These are phyloP conservation scores for Pseudococcus viburni DNA, from an alignment of 2,888 invertebrate genomes.

Conservation along the genomic window DNA sequence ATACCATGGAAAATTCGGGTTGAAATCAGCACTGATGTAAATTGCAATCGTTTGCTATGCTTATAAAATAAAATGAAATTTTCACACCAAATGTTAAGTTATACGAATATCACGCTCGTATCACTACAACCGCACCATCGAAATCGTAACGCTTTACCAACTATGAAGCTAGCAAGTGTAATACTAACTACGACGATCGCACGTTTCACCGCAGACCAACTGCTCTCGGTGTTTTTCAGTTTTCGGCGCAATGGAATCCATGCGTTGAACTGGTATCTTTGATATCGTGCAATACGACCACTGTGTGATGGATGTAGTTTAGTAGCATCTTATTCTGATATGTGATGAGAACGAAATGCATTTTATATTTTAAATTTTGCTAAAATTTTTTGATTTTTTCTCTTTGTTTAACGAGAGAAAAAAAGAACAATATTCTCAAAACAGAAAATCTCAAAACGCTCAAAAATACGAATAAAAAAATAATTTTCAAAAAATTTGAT, in stretches of 20 bases:
- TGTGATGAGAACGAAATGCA: too few species aligned
- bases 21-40: neutral
- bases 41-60: neutral
- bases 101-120: neutral
- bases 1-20: neutral
- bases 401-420: too few species aligned
- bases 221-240: neutral
- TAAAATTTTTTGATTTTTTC: too few species aligned
- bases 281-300: neutral
- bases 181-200: neutral
- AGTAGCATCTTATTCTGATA: too few species aligned
- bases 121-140: neutral
- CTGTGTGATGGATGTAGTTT: too few species aligned
- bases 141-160: neutral
- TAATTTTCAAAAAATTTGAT: too few species aligned
- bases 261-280: neutral
- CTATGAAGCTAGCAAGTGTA: neutral
- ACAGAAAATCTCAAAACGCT: too few species aligned
- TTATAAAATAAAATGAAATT: neutral
- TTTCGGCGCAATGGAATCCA: conserved; percentile 28
- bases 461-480: too few species aligned
- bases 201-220: neutral
- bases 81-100: neutral
- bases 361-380: too few species aligned
- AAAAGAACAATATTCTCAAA: too few species aligned